Evolutionary conservation across 1,140 invertebrate species (phyloP), one percentile per base, ranked within the genome.

Genomic region (Lutraria rhynchaena): DNA sequence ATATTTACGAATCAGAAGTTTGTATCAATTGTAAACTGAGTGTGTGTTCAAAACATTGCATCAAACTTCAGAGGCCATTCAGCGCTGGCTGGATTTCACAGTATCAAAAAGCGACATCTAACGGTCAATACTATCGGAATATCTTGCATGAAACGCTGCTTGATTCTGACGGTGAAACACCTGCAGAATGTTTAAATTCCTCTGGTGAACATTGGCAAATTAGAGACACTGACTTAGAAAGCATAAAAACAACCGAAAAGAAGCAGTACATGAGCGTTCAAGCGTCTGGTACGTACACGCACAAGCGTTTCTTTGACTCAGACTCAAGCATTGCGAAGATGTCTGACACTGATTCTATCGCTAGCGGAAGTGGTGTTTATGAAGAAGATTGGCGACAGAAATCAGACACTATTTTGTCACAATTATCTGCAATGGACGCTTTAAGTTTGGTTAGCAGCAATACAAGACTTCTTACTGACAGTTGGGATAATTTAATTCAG

Each of bases 21-120:
- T 89, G 88, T 65, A 89, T 89, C n/a, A 89, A 89, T 69, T 89
- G 88, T 81, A 86, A 84, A 78, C 75, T 89, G 17, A 89, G 88
- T 71, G 46, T 88, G 19, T 89, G 88, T 78, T 84, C 83, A 22
- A 89, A 89, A 67, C 88, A 89, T 58, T 86, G 69, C 57, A 76
- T 83, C 19, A 83, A 84, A 37, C 61, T 83, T 46, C 84, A 88
- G 61, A 63, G 85, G 49, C 86, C 87, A n/a, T 88, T 87, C 74
- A 87, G 81, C 73, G 81, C 84, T 29, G 86, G 83, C 24, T 88
- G 85, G 88, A 65, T 86, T 13, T 82, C 74, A 7, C 88, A 89
- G 77, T 88, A 87, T 77, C 85, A 87, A 29, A 74, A 83, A 22
- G 85, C 86, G 22, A 24, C 87, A 0, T 60, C 81, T 53, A 65